A percentile compares a stretch with the other conserved stretches of the same genome.
These are phyloP conservation scores for Biston stratarius DNA, from an alignment of 2,888 invertebrate genomes.

Conservation along the genomic window DNA sequence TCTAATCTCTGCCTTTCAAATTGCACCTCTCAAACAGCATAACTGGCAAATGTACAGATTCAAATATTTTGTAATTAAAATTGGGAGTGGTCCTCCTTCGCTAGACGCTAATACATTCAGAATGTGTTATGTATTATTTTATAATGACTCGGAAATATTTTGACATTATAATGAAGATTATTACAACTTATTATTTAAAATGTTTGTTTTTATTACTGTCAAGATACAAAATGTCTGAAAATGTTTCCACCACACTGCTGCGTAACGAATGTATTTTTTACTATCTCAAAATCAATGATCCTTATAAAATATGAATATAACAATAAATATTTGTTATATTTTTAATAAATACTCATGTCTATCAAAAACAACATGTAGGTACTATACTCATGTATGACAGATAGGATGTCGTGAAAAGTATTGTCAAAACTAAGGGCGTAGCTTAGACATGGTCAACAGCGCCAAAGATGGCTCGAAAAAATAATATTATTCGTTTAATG, in stretches of 20 bases:
- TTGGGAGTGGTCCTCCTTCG: not conserved
- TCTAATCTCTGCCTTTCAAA: not conserved
- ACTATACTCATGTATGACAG: not conserved
- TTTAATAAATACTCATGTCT: not conserved
- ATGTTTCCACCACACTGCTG: slow-evolving; percentile 46
- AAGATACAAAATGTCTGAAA: slow-evolving; percentile 43
- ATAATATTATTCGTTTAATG: too few species aligned
- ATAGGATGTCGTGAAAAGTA: not conserved
- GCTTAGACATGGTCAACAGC: too few species aligned
- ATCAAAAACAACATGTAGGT: not conserved
- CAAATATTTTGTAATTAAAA: not conserved
- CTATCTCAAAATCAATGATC: not conserved
- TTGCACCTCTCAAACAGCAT: not conserved
- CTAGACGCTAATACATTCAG: slow-evolving; percentile 1
- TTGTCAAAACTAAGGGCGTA: not conserved
- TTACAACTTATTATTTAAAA: not conserved
- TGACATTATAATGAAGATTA: slow-evolving; percentile 9
- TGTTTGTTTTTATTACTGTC: not conserved
- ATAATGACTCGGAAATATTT: slow-evolving; percentile 9
- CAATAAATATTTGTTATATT: too few species aligned
- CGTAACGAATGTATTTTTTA: not conserved
- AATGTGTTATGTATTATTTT: slow-evolving; percentile 17
- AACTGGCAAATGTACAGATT: not conserved
- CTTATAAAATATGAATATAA: not conserved
- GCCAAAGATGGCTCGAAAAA: too few species aligned